Conservation (phyloP, 2,797 vertebrate species). For the Silurus aristotelis region DNA sequence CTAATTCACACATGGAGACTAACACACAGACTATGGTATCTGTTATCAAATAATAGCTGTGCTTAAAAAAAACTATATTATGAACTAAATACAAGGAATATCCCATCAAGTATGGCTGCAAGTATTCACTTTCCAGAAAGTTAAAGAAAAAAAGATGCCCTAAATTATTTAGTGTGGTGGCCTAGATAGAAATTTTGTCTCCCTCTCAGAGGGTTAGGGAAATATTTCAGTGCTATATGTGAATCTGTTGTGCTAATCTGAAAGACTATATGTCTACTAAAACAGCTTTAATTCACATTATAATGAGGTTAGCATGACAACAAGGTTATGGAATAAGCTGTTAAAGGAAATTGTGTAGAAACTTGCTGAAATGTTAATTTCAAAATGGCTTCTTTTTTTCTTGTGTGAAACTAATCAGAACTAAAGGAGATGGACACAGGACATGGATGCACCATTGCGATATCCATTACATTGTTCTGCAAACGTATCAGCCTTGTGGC, state of each 20-base stretch:
- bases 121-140: constrained; percentile 51
- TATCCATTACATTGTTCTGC: constrained; percentile 27
- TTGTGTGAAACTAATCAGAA: background rate
- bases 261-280: constrained; percentile 20
- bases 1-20: background rate
- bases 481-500: constrained; percentile 18
- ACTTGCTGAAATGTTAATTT: background rate
- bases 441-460: background rate
- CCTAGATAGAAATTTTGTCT: constrained; percentile 57
- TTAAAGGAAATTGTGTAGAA: background rate
- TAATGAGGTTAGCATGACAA: background rate
- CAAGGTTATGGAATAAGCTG: background rate
- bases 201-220: constrained; percentile 32
- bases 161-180: constrained; percentile 60
- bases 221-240: constrained; percentile 46
- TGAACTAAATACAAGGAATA: background rate
- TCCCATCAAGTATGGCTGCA: constrained; percentile 28
- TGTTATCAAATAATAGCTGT: background rate
- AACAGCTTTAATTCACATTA: background rate
- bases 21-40: background rate
- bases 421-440: background rate
- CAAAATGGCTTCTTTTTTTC: background rate
- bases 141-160: constrained; percentile 42
- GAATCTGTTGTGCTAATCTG: constrained; percentile 43
- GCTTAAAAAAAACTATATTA: background rate